Conservation (phyloP, 1,140 invertebrate genomes). For the Solenopsis fugax region DNA sequence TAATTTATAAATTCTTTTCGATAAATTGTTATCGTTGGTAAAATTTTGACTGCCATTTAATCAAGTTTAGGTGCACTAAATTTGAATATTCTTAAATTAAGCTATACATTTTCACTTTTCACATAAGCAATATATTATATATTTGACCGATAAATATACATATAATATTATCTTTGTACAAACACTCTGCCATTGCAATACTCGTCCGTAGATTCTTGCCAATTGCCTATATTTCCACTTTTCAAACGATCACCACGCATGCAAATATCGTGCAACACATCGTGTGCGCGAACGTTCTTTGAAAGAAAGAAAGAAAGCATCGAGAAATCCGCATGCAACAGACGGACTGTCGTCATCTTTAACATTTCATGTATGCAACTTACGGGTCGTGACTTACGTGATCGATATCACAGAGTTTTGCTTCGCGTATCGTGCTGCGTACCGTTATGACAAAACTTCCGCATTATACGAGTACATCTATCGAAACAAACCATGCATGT, state of each 20-base stretch:
- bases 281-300: neutral
- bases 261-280: slow-evolving; percentile 9
- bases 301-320: slow-evolving; percentile 48
- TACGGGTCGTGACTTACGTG: slow-evolving; percentile 46
- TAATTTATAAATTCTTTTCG: neutral
- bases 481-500: slow-evolving; percentile 2
- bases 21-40: neutral
- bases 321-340: slow-evolving; percentile 56
- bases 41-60: neutral
- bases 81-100: neutral
- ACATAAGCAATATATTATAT: neutral
- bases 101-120: neutral
- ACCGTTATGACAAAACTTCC: slow-evolving; percentile 54
- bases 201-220: neutral
- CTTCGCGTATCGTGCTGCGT: slow-evolving; percentile 33
- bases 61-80: neutral
- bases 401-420: slow-evolving; percentile 61
- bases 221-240: neutral
- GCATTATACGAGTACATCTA: slow-evolving; percentile 51
- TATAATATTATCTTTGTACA: neutral
- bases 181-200: neutral
- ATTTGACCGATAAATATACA: neutral
- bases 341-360: slow-evolving; percentile 61
- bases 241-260: neutral
- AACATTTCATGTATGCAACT: slow-evolving; percentile 63